Base-by-base conservation (phyloP, 2,797 vertebrate species). In the Chelidonichthys spinosus region DNA sequence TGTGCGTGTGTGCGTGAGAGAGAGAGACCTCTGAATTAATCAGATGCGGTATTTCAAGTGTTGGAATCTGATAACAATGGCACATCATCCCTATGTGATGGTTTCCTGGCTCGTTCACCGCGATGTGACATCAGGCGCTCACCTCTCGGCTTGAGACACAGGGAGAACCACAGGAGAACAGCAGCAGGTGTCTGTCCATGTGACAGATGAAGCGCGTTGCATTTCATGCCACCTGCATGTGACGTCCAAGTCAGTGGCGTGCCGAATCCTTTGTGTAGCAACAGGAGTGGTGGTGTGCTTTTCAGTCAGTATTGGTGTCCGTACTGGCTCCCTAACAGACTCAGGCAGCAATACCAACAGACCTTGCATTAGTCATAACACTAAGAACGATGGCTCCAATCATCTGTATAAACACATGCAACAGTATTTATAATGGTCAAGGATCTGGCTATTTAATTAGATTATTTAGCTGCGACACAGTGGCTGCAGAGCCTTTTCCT, bases 11-110 rank as follows among this genome's bases (percentile, higher is more conserved):
- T 25, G 14, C 15, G 18, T 53, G 18, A 40, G 14, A 36, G 35
- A 52, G 18, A 11, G 33, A 3, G 5, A 64, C 54, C 11, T 52
- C 46, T 81, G 37, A 87, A 84, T 85, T 74, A 84, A 82, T 82
- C 66, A 82, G 55, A 52, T 43, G 47, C 32, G 36, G 36, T 52
- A 43, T 85, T 76, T 76, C 15, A 76, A 44, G 42, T 65, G 64
- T 35, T 44, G 58, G 79, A 56, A 56, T 81, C 77, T 64, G 50
- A 82, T 85, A 85, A 78, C 71, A 63, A 25, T 10, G 14, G 25
- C 52, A 49, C 53, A 56, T 69, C 78, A 72, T 62, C 74, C 52
- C 63, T 42, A 10, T 72, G 72, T 66, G 39, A 54, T 25, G 8
- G 13, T 55, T 74, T 11, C 39, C 43, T 58, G 52, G 52, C 40